Percentiles rank a stretch among this genome's conserved stretches.
Evolutionary conservation across 1,140 invertebrate species (phyloP).

Genomic region (Atta texana): DNA sequence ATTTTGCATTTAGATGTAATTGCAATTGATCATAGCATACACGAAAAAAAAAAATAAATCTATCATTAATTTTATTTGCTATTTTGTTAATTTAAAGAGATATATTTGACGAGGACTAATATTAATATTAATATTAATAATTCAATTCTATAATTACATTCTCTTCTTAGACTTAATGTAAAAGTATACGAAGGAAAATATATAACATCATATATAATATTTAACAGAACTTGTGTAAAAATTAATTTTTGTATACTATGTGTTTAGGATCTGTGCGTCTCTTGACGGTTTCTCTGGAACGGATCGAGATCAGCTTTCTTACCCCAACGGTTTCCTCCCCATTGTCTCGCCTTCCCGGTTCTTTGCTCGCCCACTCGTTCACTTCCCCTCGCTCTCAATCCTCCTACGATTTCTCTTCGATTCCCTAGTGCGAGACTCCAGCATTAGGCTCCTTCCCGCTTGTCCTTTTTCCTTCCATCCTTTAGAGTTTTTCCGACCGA

Average conservation of each 20-base stretch:
- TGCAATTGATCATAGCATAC: no score
- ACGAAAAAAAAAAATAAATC: neutral
- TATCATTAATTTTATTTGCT: neutral
- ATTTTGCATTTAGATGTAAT: no score
- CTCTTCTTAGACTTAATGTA: neutral
- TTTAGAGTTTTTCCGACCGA: conserved; percentile 51
- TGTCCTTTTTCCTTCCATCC: conserved; percentile 29
- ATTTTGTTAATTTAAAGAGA: neutral
- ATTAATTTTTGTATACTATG: neutral
- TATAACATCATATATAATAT: neutral
- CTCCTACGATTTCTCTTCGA: conserved; percentile 19
- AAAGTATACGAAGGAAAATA: neutral
- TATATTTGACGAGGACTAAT: neutral
- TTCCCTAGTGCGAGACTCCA: conserved; percentile 1
- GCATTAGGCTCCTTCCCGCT: neutral
- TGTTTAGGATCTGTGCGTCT: neutral
- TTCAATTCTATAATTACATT: neutral
- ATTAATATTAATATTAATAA: neutral
- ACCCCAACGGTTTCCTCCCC: neutral
- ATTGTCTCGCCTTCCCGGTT: conserved; percentile 18
- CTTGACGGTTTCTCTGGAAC: neutral
- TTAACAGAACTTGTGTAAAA: neutral
- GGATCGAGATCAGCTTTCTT: conserved; percentile 15
- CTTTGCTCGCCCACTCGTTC: neutral
- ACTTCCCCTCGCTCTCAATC: neutral